Percentiles rank a stretch among this genome's conserved stretches.
phyloP scores from a whole-genome alignment of 2,113 vertebrate genomes.

The Cryptomyrus ogoouensis region DNA sequence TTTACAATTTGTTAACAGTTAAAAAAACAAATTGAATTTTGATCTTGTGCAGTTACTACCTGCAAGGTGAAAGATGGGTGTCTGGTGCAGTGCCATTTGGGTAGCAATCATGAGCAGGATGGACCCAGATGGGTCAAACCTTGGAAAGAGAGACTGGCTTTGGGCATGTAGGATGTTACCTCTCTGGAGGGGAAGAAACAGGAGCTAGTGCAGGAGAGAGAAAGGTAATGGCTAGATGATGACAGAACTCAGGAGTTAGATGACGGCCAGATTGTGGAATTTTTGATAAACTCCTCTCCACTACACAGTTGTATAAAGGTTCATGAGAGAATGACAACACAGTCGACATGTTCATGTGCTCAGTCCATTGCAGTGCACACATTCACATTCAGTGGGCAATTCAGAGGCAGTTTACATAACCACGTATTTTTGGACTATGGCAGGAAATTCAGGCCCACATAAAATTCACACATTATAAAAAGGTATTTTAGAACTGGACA shows the following conservation, averaged over 20 bases:
- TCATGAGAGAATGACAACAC: neutral
- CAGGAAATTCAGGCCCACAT: neutral
- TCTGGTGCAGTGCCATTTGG: neutral
- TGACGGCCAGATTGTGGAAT: neutral
- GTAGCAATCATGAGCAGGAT: neutral
- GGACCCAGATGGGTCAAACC: neutral
- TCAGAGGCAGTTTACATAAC: neutral
- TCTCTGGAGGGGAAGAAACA: neutral
- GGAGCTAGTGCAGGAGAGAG: neutral
- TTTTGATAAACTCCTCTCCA: neutral
- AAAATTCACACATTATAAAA: neutral
- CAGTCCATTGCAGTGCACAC: neutral
- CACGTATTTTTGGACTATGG: neutral
- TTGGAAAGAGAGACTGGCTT: neutral
- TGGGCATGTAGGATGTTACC: neutral
- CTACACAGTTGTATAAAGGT: neutral
- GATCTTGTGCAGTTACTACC: neutral
- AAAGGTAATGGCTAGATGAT: neutral
- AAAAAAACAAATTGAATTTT: neutral
- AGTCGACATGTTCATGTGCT: neutral
- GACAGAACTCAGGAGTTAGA: neutral
- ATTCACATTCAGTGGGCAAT: neutral
- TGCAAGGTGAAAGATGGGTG: neutral
- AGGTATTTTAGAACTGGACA: neutral
- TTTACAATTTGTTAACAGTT: neutral